These are phyloP conservation scores for Hylaea fasciaria DNA, from an alignment of 2,888 invertebrate species.

Conservation along the genomic window DNA sequence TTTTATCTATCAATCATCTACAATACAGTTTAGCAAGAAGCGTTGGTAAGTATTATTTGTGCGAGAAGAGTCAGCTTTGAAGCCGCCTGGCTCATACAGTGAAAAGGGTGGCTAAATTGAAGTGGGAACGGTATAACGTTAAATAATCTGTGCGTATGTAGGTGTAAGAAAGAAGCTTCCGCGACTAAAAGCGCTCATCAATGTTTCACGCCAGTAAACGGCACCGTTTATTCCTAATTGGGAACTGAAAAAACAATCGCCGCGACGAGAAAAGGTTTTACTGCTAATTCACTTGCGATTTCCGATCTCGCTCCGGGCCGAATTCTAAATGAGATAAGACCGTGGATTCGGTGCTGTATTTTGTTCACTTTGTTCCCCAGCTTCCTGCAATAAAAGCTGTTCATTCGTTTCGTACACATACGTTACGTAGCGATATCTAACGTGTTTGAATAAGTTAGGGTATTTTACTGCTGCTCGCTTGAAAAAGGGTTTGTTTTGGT, in stretches of 20 bases:
- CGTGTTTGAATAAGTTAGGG: slow-evolving; percentile 25
- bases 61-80: too few relatives aligned
- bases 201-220: slow-evolving; percentile 75
- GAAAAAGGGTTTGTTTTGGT: slow-evolving; percentile 30
- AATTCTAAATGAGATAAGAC: slow-evolving; percentile 62
- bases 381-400: slow-evolving; percentile 30
- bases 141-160: not conserved
- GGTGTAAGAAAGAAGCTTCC: too few relatives aligned
- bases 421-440: slow-evolving; percentile 30
- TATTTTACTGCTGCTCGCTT: slow-evolving; percentile 22
- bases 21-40: too few relatives aligned
- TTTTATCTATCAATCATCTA: too few relatives aligned
- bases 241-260: slow-evolving; percentile 76
- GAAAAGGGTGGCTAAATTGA: not conserved
- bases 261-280: slow-evolving; percentile 63
- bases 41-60: too few relatives aligned
- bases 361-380: slow-evolving; percentile 38
- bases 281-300: slow-evolving; percentile 65
- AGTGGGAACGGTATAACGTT: not conserved
- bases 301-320: slow-evolving; percentile 48
- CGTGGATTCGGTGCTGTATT: slow-evolving; percentile 37
- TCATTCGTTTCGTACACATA: slow-evolving; percentile 32
- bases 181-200: slow-evolving; percentile 69
- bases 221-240: slow-evolving; percentile 74
- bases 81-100: too few relatives aligned